Conservation (phyloP, 2,888 invertebrate genomes). For the Acrobasis suavella region DNA sequence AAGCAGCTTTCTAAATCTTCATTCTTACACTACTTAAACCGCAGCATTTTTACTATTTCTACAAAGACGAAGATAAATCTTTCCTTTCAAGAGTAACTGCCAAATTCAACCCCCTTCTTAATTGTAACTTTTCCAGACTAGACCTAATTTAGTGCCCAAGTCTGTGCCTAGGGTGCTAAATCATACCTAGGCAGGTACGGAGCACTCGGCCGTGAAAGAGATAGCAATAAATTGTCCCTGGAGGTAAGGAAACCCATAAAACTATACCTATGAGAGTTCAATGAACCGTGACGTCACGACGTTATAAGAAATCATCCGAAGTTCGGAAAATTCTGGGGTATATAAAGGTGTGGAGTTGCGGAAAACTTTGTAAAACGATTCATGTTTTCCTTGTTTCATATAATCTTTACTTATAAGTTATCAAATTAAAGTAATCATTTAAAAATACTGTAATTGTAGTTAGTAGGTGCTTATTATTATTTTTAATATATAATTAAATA, state of each 20-base stretch:
- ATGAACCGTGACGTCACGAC: slow-evolving; percentile 23
- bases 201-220: slow-evolving; percentile 32
- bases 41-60: too few species aligned
- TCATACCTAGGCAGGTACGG: slow-evolving; percentile 36
- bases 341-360: slow-evolving; percentile 20
- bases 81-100: slow-evolving; percentile 4
- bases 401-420: too few species aligned
- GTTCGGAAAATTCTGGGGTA: slow-evolving; percentile 17
- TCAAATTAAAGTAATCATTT: too few species aligned
- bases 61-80: slow-evolving; percentile 5
- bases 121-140: slow-evolving; percentile 27
- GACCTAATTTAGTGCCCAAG: slow-evolving; percentile 29
- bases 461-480: too few species aligned
- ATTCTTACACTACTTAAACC: too few species aligned
- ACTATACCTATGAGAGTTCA: slow-evolving; percentile 18
- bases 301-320: slow-evolving; percentile 12
- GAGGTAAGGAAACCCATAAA: slow-evolving; percentile 29
- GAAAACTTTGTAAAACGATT: not conserved
- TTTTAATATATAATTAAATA: too few species aligned
- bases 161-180: slow-evolving; percentile 31
- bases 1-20: too few species aligned
- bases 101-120: slow-evolving; percentile 28
- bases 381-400: too few species aligned
- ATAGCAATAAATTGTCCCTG: slow-evolving; percentile 36
- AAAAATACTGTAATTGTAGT: too few species aligned